phyloP scores from a whole-genome alignment of 2,888 invertebrate genomes.

The Mesopsocus fuscifrons region DNA sequence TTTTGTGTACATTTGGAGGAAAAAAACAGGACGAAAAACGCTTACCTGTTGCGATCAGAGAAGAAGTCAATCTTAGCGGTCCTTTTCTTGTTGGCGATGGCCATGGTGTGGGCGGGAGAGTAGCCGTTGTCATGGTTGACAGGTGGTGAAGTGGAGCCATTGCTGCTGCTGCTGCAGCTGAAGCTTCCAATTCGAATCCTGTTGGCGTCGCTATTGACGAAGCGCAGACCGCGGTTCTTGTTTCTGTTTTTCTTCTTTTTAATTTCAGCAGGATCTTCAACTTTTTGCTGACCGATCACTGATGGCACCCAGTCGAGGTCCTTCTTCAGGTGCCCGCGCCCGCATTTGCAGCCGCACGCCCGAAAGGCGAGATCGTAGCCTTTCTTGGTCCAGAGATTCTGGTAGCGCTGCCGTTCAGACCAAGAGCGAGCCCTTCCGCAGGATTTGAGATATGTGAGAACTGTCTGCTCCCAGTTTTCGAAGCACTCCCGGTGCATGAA shows the following conservation, averaged over 20 bases:
- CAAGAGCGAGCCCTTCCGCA: slow-evolving; percentile 84
- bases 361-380: slow-evolving; percentile 93
- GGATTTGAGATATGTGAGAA: slow-evolving; percentile 72
- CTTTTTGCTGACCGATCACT: slow-evolving; percentile 29
- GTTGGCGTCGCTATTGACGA: slow-evolving; percentile 28
- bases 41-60: slow-evolving; percentile 64
- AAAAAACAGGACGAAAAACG: too few relatives aligned
- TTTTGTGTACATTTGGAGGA: too few relatives aligned
- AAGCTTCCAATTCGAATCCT: slow-evolving; percentile 46
- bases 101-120: slow-evolving; percentile 44
- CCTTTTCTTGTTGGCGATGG: slow-evolving; percentile 39
- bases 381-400: slow-evolving; percentile 95
- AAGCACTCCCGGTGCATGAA: slow-evolving; percentile 96
- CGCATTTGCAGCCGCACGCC: slow-evolving; percentile 86
- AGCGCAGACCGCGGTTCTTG: slow-evolving; percentile 26
- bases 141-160: slow-evolving; percentile 61
- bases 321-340: slow-evolving; percentile 81
- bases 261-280: slow-evolving; percentile 32
- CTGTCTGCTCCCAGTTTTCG: slow-evolving; percentile 80
- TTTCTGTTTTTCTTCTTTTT: slow-evolving; percentile 51
- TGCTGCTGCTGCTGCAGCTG: slow-evolving; percentile 53
- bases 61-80: slow-evolving; percentile 51
- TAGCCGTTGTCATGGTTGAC: slow-evolving; percentile 57
- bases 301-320: slow-evolving; percentile 83
- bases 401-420: slow-evolving; percentile 85